Conservation (phyloP, 2,888 invertebrate genomes). For the Tridacna gigas region DNA sequence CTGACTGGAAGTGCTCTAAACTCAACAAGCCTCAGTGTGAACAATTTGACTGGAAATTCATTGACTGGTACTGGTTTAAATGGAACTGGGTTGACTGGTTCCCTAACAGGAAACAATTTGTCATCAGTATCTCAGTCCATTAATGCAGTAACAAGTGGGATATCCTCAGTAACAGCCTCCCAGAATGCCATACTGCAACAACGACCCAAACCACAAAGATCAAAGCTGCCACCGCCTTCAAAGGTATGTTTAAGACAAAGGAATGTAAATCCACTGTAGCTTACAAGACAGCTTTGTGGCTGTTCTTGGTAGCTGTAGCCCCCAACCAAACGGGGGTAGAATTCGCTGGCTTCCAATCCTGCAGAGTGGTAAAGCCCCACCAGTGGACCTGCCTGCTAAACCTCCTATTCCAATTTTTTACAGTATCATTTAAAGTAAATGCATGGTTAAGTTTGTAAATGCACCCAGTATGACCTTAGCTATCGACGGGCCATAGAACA, state of each 20-base stretch:
- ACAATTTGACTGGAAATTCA: conserved; percentile 45
- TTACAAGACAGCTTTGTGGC: no score
- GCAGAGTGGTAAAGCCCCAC: no score
- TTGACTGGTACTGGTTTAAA: conserved; percentile 52
- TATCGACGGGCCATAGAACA: no score
- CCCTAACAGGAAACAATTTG: conserved; percentile 50
- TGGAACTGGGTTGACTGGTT: conserved; percentile 56
- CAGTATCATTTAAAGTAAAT: no score
- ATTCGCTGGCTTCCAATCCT: no score
- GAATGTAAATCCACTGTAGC: no score
- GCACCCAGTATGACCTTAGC: no score
- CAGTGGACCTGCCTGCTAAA: no score
- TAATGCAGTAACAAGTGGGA: conserved; percentile 34
- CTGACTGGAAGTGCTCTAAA: conserved; percentile 53
- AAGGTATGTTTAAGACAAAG: conserved; percentile 88
- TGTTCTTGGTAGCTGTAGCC: no score
- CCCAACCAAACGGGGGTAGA: no score
- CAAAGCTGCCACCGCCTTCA: conserved; percentile 91
- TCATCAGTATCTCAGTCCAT: conserved; percentile 60
- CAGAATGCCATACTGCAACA: conserved; percentile 82
- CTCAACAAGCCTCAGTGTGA: conserved; percentile 51
- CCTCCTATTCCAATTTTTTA: no score
- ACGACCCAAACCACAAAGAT: conserved; percentile 87
- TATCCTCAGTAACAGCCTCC: conserved; percentile 57
- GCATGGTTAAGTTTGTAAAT: no score